Percentiles rank a stretch among this genome's conserved stretches.
Conservation (phyloP, 2,113 vertebrate species). For the Ciconia stormi region DNA sequence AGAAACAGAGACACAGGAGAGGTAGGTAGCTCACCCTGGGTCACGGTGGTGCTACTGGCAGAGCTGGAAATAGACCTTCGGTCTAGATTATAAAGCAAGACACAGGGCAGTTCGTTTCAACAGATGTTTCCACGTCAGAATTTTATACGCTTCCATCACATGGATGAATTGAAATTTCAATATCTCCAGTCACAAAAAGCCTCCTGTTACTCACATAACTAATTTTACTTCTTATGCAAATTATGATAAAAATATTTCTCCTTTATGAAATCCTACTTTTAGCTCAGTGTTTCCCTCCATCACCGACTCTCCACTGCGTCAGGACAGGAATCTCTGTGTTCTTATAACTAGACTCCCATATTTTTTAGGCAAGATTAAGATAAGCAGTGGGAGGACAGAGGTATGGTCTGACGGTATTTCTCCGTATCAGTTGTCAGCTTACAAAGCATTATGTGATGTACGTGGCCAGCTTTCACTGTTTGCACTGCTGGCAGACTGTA, state of each 20-base stretch:
- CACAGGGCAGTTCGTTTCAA: background rate
- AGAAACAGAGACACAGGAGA: background rate
- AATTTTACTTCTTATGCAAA: background rate
- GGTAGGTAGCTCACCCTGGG: background rate
- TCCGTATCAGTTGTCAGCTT: background rate
- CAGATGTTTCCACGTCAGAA: background rate
- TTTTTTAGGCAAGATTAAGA: background rate
- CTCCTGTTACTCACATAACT: background rate
- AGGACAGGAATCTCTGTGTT: background rate
- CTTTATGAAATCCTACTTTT: background rate
- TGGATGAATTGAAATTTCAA: background rate
- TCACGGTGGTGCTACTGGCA: background rate
- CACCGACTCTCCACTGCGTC: background rate
- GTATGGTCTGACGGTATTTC: background rate
- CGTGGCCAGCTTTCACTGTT: background rate
- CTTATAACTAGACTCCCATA: fast-evolving
- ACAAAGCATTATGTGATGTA: background rate
- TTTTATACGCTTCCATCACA: background rate
- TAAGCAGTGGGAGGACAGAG: background rate
- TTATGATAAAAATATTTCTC: background rate
- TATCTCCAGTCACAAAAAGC: background rate
- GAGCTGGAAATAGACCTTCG: background rate
- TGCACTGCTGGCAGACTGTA: background rate
- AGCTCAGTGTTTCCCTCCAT: background rate
- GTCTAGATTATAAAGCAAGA: background rate